Evolutionary conservation across 2,113 vertebrate genomes (phyloP), one percentile per base, ranked within the genome.

Genomic region (Pseudopipra pipra): DNA sequence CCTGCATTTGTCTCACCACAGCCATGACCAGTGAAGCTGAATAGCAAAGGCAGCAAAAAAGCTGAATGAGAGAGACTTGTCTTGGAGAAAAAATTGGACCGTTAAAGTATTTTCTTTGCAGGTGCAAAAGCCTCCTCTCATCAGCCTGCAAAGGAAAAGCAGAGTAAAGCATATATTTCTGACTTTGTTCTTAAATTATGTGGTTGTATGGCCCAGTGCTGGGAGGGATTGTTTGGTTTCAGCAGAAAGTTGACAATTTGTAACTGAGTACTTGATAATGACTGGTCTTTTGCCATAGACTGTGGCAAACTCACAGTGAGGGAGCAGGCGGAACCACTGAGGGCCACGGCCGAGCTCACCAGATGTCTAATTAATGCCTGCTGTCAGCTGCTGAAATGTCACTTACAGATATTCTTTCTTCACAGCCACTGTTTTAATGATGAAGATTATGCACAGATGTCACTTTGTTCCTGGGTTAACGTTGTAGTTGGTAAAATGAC

Each of bases 401-500:
- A 97, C 96, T 98, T 95, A 96, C 35, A 58, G 94, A 90, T 96
- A 91, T 46, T 95, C 92, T 98, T 97, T 97, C 94, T 97, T 96
- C 33, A 8, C 98, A 99, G 99, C 95, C 98, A 99, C 96, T 98
- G 98, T 70, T 99, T 98, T 98, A 98, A 96, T 96, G 97, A 98
- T 91, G 97, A 97, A 95, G 98, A 99, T 98, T 95, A 98, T 68
- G 98, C 97, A 39, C 94, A 98, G 98, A 98, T 99, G 92, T 98
- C 98, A 21, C 97, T 99, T 95, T 97, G 91, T 46, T 98, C 98
- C 92, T 98, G 98, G 97, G 95, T 99, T 92, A 97, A 90, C 4
- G 96, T 98, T 43, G 98, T 99, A 95, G 97, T 96, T 22, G 99
- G 98, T 59, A 99, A 98, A 97, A 98, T 99, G 98, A 98, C 97